Evolutionary conservation across 2,888 invertebrate genomes (phyloP).

Genomic region (Lysandra coridon): DNA sequence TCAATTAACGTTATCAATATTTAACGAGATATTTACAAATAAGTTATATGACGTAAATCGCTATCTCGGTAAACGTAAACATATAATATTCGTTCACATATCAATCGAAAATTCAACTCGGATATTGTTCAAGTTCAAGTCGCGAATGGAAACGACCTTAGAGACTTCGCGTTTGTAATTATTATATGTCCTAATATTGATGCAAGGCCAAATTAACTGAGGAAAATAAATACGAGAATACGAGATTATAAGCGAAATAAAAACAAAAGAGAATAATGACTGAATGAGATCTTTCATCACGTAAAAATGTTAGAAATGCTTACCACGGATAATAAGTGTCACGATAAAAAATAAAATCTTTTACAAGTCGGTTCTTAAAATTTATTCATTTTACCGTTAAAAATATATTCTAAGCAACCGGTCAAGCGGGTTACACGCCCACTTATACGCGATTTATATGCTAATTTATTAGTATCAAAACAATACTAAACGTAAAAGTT

Average conservation of each 20-base stretch:
- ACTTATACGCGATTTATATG: conserved; percentile 5
- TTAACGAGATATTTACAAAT: conserved; percentile 25
- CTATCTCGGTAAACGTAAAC: conserved; percentile 12
- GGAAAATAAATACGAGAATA: background rate
- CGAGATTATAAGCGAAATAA: background rate
- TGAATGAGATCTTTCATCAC: background rate
- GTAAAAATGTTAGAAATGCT: background rate
- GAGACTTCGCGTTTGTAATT: background rate
- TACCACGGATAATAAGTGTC: background rate
- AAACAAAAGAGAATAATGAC: background rate
- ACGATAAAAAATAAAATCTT: background rate
- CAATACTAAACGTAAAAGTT: background rate
- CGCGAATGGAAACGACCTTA: conserved; percentile 20
- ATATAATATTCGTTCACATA: background rate
- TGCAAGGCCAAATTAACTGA: background rate
- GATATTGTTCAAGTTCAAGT: conserved; percentile 6
- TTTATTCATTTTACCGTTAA: conserved; percentile 1
- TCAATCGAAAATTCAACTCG: conserved; percentile 1
- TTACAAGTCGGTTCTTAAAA: background rate
- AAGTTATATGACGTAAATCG: conserved; percentile 23
- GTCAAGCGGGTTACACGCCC: conserved; percentile 1
- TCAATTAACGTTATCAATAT: background rate
- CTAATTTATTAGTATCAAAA: conserved; percentile 14
- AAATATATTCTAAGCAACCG: background rate
- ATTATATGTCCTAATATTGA: background rate